These are phyloP conservation scores for Macropus fuliginosus DNA, from an alignment of 2,797 vertebrate species.

Conservation along the genomic window DNA sequence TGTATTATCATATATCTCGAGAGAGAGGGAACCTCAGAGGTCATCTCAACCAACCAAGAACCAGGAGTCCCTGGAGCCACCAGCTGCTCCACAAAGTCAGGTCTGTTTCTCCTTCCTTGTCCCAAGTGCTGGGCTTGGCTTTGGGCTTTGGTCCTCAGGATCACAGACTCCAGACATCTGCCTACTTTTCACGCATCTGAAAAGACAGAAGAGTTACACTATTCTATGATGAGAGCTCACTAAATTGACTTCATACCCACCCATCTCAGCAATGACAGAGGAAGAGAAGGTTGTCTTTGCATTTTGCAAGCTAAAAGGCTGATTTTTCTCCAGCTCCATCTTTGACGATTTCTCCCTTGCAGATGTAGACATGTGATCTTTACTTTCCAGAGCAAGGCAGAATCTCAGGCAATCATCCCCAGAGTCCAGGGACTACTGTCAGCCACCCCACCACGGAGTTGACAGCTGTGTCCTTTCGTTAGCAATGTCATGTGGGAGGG, in stretches of 20 bases:
- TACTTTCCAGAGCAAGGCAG: slow-evolving; percentile 53
- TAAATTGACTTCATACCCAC: slow-evolving; percentile 73
- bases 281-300: slow-evolving; percentile 49
- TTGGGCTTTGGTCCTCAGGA: slow-evolving; percentile 55
- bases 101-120: neutral
- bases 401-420: slow-evolving; percentile 58
- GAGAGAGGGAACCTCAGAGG: neutral
- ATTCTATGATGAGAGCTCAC: slow-evolving; percentile 62
- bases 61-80: slow-evolving; percentile 28
- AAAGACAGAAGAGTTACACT: slow-evolving; percentile 64
- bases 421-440: slow-evolving; percentile 6
- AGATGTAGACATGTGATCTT: slow-evolving; percentile 46
- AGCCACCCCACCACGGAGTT: slow-evolving; percentile 18
- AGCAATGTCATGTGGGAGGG: slow-evolving; percentile 8
- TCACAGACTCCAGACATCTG: slow-evolving; percentile 6
- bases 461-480: slow-evolving; percentile 54
- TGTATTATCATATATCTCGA: neutral
- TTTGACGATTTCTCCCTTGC: slow-evolving; percentile 55
- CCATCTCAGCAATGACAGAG: slow-evolving; percentile 63
- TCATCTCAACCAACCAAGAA: neutral
- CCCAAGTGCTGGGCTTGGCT: neutral
- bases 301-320: slow-evolving; percentile 66
- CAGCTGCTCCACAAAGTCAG: neutral
- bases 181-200: slow-evolving; percentile 53
- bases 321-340: slow-evolving; percentile 59